These are phyloP conservation scores for Stercorarius parasiticus DNA, from an alignment of 2,113 vertebrate genomes.

Conservation along the genomic window DNA sequence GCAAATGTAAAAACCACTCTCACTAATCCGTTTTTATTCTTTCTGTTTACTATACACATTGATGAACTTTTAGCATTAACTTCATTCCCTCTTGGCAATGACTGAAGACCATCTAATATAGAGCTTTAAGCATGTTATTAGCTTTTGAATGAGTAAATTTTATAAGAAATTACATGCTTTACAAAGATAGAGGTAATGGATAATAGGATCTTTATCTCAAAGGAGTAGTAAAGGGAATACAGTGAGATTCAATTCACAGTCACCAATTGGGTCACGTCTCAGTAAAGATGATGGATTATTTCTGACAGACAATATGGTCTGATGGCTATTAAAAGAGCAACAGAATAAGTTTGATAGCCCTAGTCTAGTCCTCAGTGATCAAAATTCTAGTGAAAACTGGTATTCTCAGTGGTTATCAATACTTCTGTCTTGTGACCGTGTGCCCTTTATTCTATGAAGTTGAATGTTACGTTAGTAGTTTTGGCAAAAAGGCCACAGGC, in stretches of 20 bases:
- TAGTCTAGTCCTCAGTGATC: neutral
- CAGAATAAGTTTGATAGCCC: neutral
- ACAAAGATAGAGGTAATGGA: neutral
- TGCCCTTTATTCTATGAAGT: neutral
- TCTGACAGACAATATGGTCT: slow-evolving; percentile 21
- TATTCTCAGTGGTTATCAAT: neutral
- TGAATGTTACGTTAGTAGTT: neutral
- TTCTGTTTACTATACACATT: neutral
- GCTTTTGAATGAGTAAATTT: neutral
- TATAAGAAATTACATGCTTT: neutral
- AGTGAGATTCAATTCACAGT: neutral
- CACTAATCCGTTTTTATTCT: neutral
- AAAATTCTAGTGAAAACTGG: neutral
- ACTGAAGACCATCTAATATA: neutral
- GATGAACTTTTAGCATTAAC: neutral
- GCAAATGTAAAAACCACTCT: neutral
- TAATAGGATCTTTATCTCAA: slow-evolving; percentile 11
- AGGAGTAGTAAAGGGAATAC: neutral
- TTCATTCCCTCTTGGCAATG: neutral
- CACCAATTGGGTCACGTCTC: slow-evolving; percentile 21
- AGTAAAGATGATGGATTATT: neutral
- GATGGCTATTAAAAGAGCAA: neutral
- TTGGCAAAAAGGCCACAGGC: neutral
- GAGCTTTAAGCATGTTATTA: neutral
- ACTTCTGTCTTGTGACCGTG: neutral